A percentile compares a stretch with the other conserved stretches of the same genome.
These are phyloP conservation scores for Dryobota labecula DNA, from an alignment of 2,888 invertebrate genomes.

Conservation along the genomic window DNA sequence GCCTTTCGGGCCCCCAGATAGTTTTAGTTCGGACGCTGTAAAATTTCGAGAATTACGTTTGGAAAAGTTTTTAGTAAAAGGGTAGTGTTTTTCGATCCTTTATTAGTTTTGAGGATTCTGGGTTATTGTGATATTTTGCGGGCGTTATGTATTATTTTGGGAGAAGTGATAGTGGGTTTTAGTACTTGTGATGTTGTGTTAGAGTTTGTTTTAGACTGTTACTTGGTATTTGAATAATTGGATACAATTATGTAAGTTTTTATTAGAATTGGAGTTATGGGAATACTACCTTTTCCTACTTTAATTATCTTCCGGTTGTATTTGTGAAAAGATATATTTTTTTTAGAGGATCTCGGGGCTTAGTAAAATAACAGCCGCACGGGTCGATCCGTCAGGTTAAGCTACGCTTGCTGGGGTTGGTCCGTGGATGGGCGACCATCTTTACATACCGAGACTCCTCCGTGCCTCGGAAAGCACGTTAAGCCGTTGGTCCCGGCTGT, in stretches of 20 bases:
- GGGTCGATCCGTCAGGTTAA: no score
- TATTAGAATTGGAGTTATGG: background rate
- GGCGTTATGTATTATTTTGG: slow-evolving; percentile 40
- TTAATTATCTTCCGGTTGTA: background rate
- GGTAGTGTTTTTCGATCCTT: slow-evolving; percentile 74
- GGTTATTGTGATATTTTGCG: slow-evolving; percentile 55
- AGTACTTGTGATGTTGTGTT: slow-evolving; percentile 6
- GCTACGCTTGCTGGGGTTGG: no score
- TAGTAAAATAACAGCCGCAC: no score
- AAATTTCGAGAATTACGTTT: slow-evolving; percentile 82
- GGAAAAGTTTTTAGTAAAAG: slow-evolving; percentile 75
- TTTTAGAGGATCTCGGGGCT: no score
- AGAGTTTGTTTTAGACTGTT: slow-evolving; percentile 38
- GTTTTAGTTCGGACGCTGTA: slow-evolving; percentile 83
- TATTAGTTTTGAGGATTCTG: slow-evolving; percentile 65
- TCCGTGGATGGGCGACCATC: no score
- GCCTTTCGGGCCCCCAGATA: slow-evolving; percentile 81
- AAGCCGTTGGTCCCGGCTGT: no score
- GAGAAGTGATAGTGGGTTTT: slow-evolving; percentile 2
- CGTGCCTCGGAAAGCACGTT: no score
- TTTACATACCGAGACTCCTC: no score
- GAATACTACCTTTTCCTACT: background rate
- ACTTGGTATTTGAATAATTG: background rate
- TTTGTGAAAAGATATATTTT: no score
- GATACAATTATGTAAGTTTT: background rate